These are phyloP conservation scores for Corella eumyota DNA, from an alignment of 23 tunicate genomes.

Conservation along the genomic window DNA sequence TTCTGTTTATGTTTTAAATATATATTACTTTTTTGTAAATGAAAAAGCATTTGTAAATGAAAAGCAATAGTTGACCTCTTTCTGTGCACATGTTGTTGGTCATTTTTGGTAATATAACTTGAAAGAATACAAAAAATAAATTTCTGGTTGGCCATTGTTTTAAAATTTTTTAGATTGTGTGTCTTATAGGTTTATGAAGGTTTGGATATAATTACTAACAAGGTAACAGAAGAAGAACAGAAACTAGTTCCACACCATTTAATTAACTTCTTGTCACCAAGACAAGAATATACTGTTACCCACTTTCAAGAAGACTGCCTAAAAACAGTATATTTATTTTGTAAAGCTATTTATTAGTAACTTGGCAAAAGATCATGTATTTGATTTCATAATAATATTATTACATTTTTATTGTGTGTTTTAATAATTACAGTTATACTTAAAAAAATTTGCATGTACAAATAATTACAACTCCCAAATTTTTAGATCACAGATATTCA, in stretches of 20 bases:
- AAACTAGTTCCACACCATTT: conserved; percentile 76
- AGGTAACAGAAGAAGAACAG: conserved; percentile 84
- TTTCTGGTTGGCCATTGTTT: not conserved
- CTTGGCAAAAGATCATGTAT: too few species aligned
- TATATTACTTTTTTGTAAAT: not conserved
- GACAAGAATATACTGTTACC: conserved; percentile 46
- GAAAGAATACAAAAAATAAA: too few species aligned
- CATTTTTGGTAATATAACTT: too few species aligned
- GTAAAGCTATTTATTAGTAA: not conserved
- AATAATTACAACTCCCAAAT: too few species aligned
- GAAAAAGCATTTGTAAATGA: too few species aligned
- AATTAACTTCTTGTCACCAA: conserved; percentile 53
- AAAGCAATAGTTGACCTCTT: not conserved
- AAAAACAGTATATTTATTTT: conserved; percentile 22
- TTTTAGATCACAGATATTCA: conserved; percentile 88
- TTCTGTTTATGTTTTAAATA: not conserved
- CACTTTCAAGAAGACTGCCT: conserved; percentile 58
- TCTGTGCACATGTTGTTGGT: too few species aligned
- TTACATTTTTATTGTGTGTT: too few species aligned
- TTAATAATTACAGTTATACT: too few species aligned
- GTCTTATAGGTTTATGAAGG: conserved; percentile 79
- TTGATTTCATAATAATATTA: too few species aligned
- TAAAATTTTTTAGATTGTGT: not conserved
- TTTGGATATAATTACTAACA: conserved; percentile 90
- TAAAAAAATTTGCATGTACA: too few species aligned